These are phyloP conservation scores for Xenopus tropicalis DNA, from an alignment of 2,113 vertebrate genomes.

Conservation along the genomic window DNA sequence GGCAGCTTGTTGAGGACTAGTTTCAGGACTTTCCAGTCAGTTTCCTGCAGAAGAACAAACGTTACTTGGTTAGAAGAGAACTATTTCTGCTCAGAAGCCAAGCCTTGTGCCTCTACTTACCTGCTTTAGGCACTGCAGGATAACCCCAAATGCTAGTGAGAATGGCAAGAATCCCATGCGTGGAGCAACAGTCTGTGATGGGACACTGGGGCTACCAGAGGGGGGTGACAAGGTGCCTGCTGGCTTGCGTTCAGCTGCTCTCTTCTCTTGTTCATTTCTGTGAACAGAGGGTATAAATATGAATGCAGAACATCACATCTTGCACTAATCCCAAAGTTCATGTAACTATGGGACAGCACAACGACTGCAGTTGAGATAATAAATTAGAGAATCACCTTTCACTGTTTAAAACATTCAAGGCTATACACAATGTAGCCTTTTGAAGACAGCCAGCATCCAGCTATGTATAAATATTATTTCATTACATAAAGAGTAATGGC, in stretches of 20 bases:
- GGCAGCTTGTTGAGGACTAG: conserved; percentile 90
- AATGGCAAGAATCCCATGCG: conserved; percentile 84
- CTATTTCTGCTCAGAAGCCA: neutral
- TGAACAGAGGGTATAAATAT: neutral
- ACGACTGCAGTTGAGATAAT: too few relatives aligned
- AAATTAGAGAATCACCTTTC: too few relatives aligned
- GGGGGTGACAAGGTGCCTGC: conserved; percentile 80
- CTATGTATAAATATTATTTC: too few relatives aligned
- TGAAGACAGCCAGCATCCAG: too few relatives aligned
- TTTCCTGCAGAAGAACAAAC: conserved; percentile 68
- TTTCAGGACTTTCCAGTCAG: conserved; percentile 94
- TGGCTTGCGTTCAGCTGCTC: conserved; percentile 78
- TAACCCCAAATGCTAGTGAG: conserved; percentile 77
- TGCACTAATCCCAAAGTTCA: too few relatives aligned
- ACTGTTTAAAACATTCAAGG: too few relatives aligned
- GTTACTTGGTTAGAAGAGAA: too few relatives aligned
- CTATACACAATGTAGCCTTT: too few relatives aligned
- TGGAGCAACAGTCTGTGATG: conserved; percentile 56
- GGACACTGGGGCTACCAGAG: conserved; percentile 72
- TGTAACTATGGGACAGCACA: too few relatives aligned
- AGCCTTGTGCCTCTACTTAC: conserved; percentile 53
- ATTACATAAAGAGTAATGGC: too few relatives aligned
- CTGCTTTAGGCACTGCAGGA: conserved; percentile 91
- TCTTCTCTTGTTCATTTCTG: conserved; percentile 82
- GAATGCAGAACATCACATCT: too few relatives aligned